Conservation (phyloP, 2,113 vertebrate species). For the Clarias magur region DNA sequence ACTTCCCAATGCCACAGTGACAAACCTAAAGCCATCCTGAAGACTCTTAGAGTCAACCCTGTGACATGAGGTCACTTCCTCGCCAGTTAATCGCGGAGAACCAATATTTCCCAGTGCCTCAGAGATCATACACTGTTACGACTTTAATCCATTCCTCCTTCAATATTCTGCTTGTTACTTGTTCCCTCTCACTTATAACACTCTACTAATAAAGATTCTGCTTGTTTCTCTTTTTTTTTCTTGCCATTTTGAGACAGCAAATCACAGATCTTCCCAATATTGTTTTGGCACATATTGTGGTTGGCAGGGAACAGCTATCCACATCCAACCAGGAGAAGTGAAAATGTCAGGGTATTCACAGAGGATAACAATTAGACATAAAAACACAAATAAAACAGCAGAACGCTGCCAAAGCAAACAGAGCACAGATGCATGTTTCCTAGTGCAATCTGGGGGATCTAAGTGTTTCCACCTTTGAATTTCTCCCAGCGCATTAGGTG, state of each 20-base stretch:
- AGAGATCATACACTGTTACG: slow-evolving; percentile 76
- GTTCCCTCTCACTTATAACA: slow-evolving; percentile 41
- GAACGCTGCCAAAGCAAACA: slow-evolving; percentile 31
- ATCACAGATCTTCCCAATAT: slow-evolving; percentile 69
- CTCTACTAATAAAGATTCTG: slow-evolving; percentile 20
- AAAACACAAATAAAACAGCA: slow-evolving; percentile 37
- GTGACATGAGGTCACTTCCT: slow-evolving; percentile 63
- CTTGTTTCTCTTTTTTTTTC: background rate
- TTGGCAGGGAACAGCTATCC: slow-evolving; percentile 62
- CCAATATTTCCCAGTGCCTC: slow-evolving; percentile 67
- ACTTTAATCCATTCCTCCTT: slow-evolving; percentile 69
- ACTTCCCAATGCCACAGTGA: slow-evolving; percentile 64
- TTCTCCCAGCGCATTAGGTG: background rate
- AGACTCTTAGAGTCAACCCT: slow-evolving; percentile 59
- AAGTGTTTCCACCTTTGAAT: slow-evolving; percentile 7
- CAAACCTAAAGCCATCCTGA: slow-evolving; percentile 63
- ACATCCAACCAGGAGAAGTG: slow-evolving; percentile 59
- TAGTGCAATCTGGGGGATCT: background rate
- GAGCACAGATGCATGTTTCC: background rate
- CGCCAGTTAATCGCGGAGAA: slow-evolving; percentile 69
- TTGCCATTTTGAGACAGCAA: slow-evolving; percentile 25
- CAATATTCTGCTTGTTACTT: slow-evolving; percentile 21
- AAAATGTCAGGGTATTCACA: slow-evolving; percentile 29
- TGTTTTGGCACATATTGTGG: slow-evolving; percentile 72
- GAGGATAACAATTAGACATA: slow-evolving; percentile 46